Base-by-base conservation (phyloP, 1,140 invertebrate species). In the Octopus sinensis region DNA sequence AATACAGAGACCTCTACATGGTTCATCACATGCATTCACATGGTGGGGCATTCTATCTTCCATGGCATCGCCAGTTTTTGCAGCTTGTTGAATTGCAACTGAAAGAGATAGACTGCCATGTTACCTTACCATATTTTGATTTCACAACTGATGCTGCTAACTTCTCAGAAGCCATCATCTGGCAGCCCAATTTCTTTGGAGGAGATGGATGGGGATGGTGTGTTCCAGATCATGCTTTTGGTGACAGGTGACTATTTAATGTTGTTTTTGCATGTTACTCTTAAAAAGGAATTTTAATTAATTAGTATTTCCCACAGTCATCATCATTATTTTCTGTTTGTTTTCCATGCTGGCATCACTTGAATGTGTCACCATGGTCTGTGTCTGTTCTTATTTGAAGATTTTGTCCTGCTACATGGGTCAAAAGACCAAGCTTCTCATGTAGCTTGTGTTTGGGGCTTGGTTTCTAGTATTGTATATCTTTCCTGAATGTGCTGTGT, bases 141-240 rank as follows among this genome's bases (percentile, higher is more conserved):
- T 89, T 90, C 78, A 88, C 88, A 1, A 90, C 89, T n/a, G 89
- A 90, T 83, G 84, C 87, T 13, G 88, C 87, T 5, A 85, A 86
- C 62, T 86, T 90, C 79, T 82, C 84, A 23, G 82, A 87, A 53
- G 88, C 89, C 4, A 83, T 89, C 13, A 82, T 90, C 23, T 90
- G 89, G 89, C 88, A 90, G 84, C 85, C 88, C 56, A 88, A 87
- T 68, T 87, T 84, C 62, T 90, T 90, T 85, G 89, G 89, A 52
- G 88, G 89, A 6, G 79, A 83, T 53, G 85, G 80, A 3, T 54
- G 79, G 43, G 84, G 84, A 17, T 80, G 79, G 4, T 90, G 89
- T 85, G 89, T 90, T 0, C 82, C 83, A 0, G 87, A 89, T 78
- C 88, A 89, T 83, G 86, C 85, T 4, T 90, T 90, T 85, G 89